Conservation (phyloP, 92 coral and sea anemone species). For the Micromussa lordhowensis region DNA sequence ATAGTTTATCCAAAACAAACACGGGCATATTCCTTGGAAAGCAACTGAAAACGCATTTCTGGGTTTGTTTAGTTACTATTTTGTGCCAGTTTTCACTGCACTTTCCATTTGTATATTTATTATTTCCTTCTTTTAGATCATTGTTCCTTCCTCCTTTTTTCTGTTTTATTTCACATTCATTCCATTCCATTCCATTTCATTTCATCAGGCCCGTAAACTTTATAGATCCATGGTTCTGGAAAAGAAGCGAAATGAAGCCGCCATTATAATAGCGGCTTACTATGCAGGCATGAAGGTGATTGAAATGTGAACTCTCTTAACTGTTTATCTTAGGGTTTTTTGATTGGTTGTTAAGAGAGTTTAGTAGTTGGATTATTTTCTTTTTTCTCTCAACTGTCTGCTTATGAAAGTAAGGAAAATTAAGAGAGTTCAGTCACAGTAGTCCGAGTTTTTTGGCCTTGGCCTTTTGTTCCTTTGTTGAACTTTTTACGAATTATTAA, state of each 20-base stretch:
- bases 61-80: no score
- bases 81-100: neutral
- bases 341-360: neutral
- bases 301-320: neutral
- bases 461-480: no score
- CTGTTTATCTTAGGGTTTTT: neutral
- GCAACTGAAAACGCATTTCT: no score
- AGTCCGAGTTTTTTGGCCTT: no score
- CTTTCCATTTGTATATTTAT: neutral
- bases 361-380: neutral
- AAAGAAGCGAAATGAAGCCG: constrained; percentile 82
- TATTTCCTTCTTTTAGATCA: neutral
- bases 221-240: constrained; percentile 77
- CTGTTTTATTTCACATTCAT: neutral
- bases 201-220: constrained; percentile 85
- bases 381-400: neutral
- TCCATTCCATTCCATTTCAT: constrained; percentile 8
- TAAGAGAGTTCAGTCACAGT: no score
- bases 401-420: no score
- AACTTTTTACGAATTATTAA: no score
- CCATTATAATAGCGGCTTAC: constrained; percentile 76
- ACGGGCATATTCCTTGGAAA: no score
- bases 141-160: neutral
- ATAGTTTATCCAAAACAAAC: no score
- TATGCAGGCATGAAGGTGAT: constrained; percentile 89